phyloP scores from a whole-genome alignment of 2,113 vertebrate species.

The Procavia capensis region DNA sequence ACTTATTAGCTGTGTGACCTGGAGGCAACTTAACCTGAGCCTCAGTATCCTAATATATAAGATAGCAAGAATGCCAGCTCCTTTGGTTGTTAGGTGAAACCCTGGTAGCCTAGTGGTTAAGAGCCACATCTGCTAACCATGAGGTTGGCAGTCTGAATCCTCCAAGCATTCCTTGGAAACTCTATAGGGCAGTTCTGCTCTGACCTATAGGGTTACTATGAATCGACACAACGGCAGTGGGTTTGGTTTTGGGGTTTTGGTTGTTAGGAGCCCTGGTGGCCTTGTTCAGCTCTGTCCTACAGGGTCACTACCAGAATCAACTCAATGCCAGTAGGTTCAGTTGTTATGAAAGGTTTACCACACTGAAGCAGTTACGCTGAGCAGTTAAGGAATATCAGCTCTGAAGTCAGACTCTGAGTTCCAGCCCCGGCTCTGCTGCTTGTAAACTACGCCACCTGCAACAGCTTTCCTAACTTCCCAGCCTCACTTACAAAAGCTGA shows the following conservation, averaged over 20 bases:
- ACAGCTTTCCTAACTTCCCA: not conserved
- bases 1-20: not conserved
- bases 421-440: not conserved
- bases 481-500: not conserved
- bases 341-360: not conserved
- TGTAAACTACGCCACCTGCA: not conserved
- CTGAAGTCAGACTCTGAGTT: not conserved
- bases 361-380: not conserved
- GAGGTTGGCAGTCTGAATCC: too few species aligned
- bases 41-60: not conserved
- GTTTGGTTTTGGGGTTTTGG: too few species aligned
- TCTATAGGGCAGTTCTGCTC: too few species aligned
- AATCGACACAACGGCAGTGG: too few species aligned
- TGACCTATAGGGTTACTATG: too few species aligned
- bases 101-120: too few species aligned
- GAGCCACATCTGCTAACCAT: too few species aligned
- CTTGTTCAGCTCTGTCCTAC: too few species aligned
- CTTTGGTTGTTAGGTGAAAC: not conserved
- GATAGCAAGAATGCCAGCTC: not conserved
- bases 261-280: too few species aligned
- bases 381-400: not conserved
- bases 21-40: not conserved
- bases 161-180: too few species aligned
- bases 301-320: too few species aligned
- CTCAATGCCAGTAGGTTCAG: too few species aligned